A percentile compares a stretch with the other conserved stretches of the same genome.
phyloP scores from a whole-genome alignment of 2,888 invertebrate species.

The Drosophila dives region DNA sequence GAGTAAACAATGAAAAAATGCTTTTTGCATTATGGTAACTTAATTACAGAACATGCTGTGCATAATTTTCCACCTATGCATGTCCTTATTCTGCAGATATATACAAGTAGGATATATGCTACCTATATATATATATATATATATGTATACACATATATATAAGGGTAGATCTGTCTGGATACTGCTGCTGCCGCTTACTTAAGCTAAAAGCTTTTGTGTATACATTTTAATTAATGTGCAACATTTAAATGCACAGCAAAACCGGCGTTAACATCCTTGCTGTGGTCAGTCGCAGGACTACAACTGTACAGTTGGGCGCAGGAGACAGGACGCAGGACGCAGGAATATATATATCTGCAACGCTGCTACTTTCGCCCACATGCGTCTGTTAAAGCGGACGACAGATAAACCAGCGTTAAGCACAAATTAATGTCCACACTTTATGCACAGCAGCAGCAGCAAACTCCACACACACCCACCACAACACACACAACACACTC shows the following conservation, averaged over 20 bases:
- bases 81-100: slow-evolving; percentile 51
- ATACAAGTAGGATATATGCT: slow-evolving; percentile 13
- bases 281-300: slow-evolving; percentile 43
- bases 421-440: slow-evolving; percentile 77
- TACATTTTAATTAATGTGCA: slow-evolving; percentile 81
- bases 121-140: slow-evolving; percentile 1
- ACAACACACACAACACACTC: not conserved
- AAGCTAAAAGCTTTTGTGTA: slow-evolving; percentile 80
- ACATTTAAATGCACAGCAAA: slow-evolving; percentile 77
- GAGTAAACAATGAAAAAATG: slow-evolving; percentile 6
- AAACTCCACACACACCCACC: not conserved
- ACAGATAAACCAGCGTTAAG: slow-evolving; percentile 76
- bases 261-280: slow-evolving; percentile 49
- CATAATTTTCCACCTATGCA: slow-evolving; percentile 65
- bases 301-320: not conserved
- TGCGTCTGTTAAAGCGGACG: slow-evolving; percentile 66
- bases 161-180: slow-evolving; percentile 37
- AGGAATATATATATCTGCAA: slow-evolving; percentile 1
- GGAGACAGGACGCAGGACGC: no score
- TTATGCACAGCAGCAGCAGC: slow-evolving; percentile 55
- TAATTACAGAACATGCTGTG: slow-evolving; percentile 56
- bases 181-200: slow-evolving; percentile 63
- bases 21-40: slow-evolving; percentile 50
- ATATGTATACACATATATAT: slow-evolving; percentile 11
- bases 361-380: slow-evolving; percentile 41